Percentiles rank a stretch among this genome's conserved stretches.
Evolutionary conservation across 2,113 vertebrate species (phyloP).

Genomic region (Zosterops japonicus): DNA sequence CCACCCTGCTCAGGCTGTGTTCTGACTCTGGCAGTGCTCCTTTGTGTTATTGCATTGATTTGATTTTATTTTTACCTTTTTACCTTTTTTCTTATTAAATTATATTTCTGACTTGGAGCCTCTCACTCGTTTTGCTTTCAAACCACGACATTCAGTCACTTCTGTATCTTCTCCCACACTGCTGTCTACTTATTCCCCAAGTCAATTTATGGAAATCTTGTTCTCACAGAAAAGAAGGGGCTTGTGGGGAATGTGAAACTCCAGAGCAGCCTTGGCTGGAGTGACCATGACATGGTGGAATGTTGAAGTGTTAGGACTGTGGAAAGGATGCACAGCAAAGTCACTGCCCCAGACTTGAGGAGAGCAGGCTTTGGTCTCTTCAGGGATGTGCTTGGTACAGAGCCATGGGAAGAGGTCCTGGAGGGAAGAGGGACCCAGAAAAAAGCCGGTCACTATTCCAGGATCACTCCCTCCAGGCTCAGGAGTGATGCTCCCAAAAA

Average conservation of each 20-base stretch:
- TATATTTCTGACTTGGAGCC: too few relatives aligned
- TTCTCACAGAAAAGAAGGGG: background rate
- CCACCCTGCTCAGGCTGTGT: too few relatives aligned
- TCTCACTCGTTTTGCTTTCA: too few relatives aligned
- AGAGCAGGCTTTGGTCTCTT: background rate
- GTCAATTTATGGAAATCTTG: background rate
- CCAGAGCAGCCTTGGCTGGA: background rate
- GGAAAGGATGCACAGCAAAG: background rate
- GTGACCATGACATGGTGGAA: too few relatives aligned
- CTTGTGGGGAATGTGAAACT: background rate
- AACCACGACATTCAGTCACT: background rate
- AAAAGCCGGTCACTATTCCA: accelerated
- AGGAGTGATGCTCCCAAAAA: background rate
- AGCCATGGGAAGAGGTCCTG: background rate
- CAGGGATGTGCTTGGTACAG: background rate
- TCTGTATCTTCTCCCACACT: background rate
- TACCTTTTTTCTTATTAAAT: too few relatives aligned
- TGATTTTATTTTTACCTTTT: too few relatives aligned
- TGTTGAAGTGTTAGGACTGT: too few relatives aligned
- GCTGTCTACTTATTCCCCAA: background rate
- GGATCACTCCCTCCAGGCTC: background rate
- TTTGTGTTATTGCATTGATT: too few relatives aligned
- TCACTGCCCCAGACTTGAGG: background rate
- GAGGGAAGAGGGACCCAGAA: background rate
- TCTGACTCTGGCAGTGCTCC: too few relatives aligned